Conservation (phyloP, 1,140 invertebrate species). For the Cydia amplana region DNA sequence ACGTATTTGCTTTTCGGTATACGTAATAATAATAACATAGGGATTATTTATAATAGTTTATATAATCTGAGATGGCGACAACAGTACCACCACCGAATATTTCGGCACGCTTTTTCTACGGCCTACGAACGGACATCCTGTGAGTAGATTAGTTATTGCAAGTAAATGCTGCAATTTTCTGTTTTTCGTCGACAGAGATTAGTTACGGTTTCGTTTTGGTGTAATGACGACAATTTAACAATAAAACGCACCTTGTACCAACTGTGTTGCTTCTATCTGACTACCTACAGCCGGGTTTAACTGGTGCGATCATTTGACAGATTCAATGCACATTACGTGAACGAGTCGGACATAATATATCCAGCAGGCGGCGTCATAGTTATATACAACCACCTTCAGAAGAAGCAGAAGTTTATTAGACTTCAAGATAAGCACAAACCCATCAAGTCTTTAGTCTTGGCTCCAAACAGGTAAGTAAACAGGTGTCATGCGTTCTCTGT, state of each 20-base stretch:
- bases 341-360: slow-evolving; percentile 84
- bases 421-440: slow-evolving; percentile 79
- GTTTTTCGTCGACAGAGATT: background rate
- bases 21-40: slow-evolving; percentile 34
- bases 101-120: slow-evolving; percentile 70
- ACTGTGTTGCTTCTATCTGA: background rate
- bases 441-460: slow-evolving; percentile 80
- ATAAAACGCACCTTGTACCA: slow-evolving; percentile 7
- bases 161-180: slow-evolving; percentile 9
- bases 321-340: slow-evolving; percentile 83
- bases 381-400: slow-evolving; percentile 82
- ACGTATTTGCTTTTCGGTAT: background rate
- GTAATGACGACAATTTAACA: slow-evolving; percentile 1
- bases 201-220: slow-evolving; percentile 14
- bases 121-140: slow-evolving; percentile 73
- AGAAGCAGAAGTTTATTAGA: slow-evolving; percentile 80
- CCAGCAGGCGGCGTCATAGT: slow-evolving; percentile 84
- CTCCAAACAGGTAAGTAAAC: slow-evolving; percentile 86
- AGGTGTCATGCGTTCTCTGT: slow-evolving; percentile 46
- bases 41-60: slow-evolving; percentile 33
- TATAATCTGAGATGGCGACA: slow-evolving; percentile 45
- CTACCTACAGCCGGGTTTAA: slow-evolving; percentile 7
- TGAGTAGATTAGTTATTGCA: slow-evolving; percentile 47
- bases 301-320: slow-evolving; percentile 45
- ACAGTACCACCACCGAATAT: slow-evolving; percentile 63